A percentile compares a stretch with the other conserved stretches of the same genome.
These are phyloP conservation scores for Agrenia bidenticulata DNA, from an alignment of 2,888 invertebrate species.

Conservation along the genomic window DNA sequence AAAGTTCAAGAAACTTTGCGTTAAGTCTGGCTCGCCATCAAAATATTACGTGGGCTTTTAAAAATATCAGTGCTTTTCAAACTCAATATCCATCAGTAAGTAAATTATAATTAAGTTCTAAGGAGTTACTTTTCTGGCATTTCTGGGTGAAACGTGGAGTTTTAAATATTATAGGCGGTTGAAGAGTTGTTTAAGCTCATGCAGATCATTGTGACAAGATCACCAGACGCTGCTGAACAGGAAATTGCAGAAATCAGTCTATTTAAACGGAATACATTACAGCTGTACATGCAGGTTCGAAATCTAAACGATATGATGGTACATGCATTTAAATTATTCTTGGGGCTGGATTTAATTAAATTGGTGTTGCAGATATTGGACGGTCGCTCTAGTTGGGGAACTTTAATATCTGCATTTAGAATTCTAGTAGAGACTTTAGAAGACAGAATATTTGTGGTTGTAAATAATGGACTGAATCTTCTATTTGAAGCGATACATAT, in stretches of 20 bases:
- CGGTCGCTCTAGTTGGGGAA: slow-evolving; percentile 89
- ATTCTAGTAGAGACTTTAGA: slow-evolving; percentile 86
- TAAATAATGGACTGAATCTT: slow-evolving; percentile 81
- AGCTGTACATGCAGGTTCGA: slow-evolving; percentile 77
- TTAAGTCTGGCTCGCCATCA: slow-evolving; percentile 86
- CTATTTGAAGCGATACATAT: slow-evolving; percentile 82
- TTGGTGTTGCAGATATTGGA: slow-evolving; percentile 66
- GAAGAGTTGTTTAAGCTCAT: slow-evolving; percentile 89
- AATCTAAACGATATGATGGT: not conserved
- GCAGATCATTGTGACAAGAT: slow-evolving; percentile 81
- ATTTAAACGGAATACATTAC: slow-evolving; percentile 80
- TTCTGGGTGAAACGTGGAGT: not conserved
- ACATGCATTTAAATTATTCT: not conserved
- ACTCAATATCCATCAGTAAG: slow-evolving; percentile 80
- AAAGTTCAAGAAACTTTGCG: slow-evolving; percentile 81
- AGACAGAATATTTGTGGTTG: slow-evolving; percentile 84
- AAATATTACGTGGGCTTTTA: slow-evolving; percentile 95
- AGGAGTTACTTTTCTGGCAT: not conserved
- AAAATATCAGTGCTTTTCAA: slow-evolving; percentile 93
- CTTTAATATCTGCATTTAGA: slow-evolving; percentile 85
- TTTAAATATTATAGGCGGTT: slow-evolving; percentile 66
- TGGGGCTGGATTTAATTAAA: not conserved
- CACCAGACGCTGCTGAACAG: slow-evolving; percentile 73
- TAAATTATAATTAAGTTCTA: too few relatives aligned
- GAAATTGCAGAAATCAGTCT: slow-evolving; percentile 79